Evolutionary conservation across 2,888 invertebrate genomes (phyloP).

Genomic region (Plutella xylostella): DNA sequence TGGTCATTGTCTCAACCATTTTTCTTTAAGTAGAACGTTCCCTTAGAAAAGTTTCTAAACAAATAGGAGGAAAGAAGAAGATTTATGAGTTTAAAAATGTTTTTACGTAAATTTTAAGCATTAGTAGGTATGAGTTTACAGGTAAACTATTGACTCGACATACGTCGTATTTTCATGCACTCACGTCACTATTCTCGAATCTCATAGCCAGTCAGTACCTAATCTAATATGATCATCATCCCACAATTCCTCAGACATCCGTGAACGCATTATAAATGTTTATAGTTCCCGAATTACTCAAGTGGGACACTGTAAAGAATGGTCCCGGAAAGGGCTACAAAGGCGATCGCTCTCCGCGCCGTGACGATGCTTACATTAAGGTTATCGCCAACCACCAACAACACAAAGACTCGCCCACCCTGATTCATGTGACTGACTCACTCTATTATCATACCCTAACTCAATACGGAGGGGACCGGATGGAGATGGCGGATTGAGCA

Average conservation of each 20-base stretch:
- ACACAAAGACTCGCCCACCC: slow-evolving; percentile 39
- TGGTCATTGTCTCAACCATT: slow-evolving; percentile 37
- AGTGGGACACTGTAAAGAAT: slow-evolving; percentile 68
- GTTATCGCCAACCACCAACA: slow-evolving; percentile 67
- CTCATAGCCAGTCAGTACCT: no score
- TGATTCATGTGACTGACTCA: slow-evolving; percentile 57
- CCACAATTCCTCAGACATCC: no score
- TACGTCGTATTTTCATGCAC: no score
- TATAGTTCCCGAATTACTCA: slow-evolving; percentile 67
- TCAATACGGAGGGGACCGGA: slow-evolving; percentile 31
- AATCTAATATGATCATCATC: no score
- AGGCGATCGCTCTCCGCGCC: slow-evolving; percentile 64
- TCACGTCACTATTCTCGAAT: no score
- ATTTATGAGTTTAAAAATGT: no score
- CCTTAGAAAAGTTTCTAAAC: no score
- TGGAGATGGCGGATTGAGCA: background rate
- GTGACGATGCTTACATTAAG: slow-evolving; percentile 68
- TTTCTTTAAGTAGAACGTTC: no score
- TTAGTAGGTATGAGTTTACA: no score
- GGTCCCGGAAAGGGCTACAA: slow-evolving; percentile 61
- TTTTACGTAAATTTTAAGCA: no score
- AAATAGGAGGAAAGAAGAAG: no score
- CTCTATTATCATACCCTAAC: slow-evolving; percentile 47
- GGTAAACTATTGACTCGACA: no score
- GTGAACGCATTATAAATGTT: slow-evolving; percentile 67